Evolutionary conservation across 1,140 invertebrate genomes (phyloP), one percentile per base, ranked within the genome.

Genomic region (Drosophila pseudoananassae): DNA sequence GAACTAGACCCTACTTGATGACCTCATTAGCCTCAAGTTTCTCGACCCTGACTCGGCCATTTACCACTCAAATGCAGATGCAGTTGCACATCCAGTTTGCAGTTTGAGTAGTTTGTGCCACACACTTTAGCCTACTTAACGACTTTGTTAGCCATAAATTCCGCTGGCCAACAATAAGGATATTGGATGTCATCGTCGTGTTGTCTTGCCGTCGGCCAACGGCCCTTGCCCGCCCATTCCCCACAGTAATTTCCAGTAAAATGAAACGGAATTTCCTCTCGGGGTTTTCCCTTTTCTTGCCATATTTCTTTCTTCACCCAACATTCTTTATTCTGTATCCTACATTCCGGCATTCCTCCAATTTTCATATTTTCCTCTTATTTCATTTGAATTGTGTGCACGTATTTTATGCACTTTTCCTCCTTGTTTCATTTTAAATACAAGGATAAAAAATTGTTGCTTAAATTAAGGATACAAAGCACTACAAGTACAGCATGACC

Each of bases 61-160:
- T 79, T 79, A 65, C 54, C 63, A 69, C 75, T 63, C 60, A 82
- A 33, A 57, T 66, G 60, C 52, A 73, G 71, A 45, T 57, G 65
- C 25, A 49, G 59, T 33, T 45, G 33, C 66, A 56, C 38, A 12
- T 36, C 17, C 53, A 47, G 8, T 9, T 5, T 46, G 50, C 38
- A 60, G 50, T 52, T 52, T 12, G 8, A 31, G 50, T 17, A 15
- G 50, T 5, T 52, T 15, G 29, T 29, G 43, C 63, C 43, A 55
- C 53, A 77, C 65, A 83, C 58, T 83, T 78, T 76, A 83, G 57
- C 60, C 83, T 61, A 88, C 82, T 70, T 76, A 71, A 78, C 78
- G 70, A 88, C 78, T 78, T 82, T 85, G 83, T 83, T 83, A 66
- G 83, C 75, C 70, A 88, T 76, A 85, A 85, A 88, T 88, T 88